phyloP scores from a whole-genome alignment of 2,888 invertebrate species.

The Spilosoma lubricipeda region DNA sequence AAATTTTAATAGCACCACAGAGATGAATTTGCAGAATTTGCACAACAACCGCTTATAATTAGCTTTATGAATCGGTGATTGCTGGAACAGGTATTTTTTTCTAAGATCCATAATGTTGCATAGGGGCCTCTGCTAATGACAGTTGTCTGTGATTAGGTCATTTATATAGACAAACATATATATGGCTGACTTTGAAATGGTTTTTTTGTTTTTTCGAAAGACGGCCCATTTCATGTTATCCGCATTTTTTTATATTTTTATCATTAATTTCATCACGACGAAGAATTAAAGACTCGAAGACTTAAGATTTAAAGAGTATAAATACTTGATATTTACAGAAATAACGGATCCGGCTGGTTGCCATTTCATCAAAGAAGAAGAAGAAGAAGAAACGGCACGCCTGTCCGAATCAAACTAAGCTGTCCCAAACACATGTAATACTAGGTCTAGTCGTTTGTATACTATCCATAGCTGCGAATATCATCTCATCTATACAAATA shows the following conservation, averaged over 20 bases:
- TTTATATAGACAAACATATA: background rate
- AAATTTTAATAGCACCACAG: conserved; percentile 47
- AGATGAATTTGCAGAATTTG: conserved; percentile 52
- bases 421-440: background rate
- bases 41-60: conserved; percentile 42
- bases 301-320: no score
- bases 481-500: background rate
- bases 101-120: conserved; percentile 17
- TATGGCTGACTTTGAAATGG: background rate
- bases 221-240: no score
- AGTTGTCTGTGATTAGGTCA: conserved; percentile 12
- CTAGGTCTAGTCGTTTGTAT: background rate
- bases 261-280: no score
- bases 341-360: no score
- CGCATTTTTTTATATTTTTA: no score
- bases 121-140: conserved; percentile 27
- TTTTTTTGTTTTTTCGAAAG: no score
- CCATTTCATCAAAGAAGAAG: no score
- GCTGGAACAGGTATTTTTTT: conserved; percentile 21
- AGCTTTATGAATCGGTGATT: conserved; percentile 46
- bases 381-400: background rate
- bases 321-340: no score
- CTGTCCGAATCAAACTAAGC: background rate
- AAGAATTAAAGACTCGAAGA: no score
- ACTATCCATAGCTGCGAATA: background rate